A percentile compares a stretch with the other conserved stretches of the same genome.
These are phyloP conservation scores for Axis porcinus DNA, from an alignment of 2,113 vertebrate species.

Conservation along the genomic window DNA sequence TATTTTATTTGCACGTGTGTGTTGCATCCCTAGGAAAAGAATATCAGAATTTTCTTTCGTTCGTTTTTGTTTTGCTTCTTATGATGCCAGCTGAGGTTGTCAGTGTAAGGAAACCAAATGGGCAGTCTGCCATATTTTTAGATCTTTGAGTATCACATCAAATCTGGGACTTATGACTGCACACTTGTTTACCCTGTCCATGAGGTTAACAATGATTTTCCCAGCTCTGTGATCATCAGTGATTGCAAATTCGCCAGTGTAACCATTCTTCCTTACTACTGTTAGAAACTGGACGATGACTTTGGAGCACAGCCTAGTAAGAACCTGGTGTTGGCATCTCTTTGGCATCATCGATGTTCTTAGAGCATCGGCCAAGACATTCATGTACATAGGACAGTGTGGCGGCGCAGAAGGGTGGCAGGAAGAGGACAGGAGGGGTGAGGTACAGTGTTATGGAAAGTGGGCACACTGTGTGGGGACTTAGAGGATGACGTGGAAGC, in stretches of 20 bases:
- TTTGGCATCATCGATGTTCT: not conserved
- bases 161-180: not conserved
- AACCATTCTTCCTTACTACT: not conserved
- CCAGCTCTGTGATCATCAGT: not conserved
- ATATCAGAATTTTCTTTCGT: not conserved
- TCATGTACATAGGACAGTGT: not conserved
- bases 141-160: not conserved
- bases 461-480: not conserved
- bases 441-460: slow-evolving; percentile 82
- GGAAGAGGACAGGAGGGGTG: slow-evolving; percentile 87
- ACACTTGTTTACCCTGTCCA: not conserved
- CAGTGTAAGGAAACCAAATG: not conserved
- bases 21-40: not conserved
- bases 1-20: not conserved
- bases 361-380: not conserved
- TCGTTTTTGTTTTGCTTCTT: not conserved
- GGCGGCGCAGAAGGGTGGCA: slow-evolving; percentile 91
- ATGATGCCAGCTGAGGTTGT: not conserved
- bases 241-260: not conserved
- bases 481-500: not conserved
- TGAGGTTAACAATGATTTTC: not conserved
- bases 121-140: not conserved
- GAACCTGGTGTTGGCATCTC: not conserved
- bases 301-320: not conserved
- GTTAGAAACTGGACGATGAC: not conserved